These are phyloP conservation scores for Ochotona princeps DNA, from an alignment of 2,113 vertebrate genomes.

Conservation along the genomic window DNA sequence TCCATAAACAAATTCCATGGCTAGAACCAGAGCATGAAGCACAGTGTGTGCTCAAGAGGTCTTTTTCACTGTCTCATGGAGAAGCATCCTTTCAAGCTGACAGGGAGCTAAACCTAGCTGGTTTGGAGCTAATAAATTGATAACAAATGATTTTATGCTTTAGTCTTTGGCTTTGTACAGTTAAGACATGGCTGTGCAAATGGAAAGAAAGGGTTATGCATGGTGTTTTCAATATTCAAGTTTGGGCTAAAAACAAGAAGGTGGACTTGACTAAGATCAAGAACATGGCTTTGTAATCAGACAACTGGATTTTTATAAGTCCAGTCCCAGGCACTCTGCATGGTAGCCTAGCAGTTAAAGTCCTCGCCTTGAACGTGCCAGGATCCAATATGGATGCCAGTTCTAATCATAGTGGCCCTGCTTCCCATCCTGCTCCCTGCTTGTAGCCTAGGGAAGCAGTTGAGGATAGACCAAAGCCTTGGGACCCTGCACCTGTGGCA, in stretches of 20 bases:
- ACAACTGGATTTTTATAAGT: not conserved
- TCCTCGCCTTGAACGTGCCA: no score
- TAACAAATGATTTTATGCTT: conserved; percentile 33
- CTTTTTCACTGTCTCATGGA: conserved; percentile 24
- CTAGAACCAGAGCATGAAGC: not conserved
- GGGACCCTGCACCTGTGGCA: no score
- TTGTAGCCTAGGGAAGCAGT: no score
- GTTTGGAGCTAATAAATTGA: not conserved
- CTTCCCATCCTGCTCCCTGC: no score
- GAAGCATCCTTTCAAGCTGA: not conserved
- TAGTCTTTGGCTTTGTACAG: not conserved
- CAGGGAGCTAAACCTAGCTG: conserved; percentile 36
- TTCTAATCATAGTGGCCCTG: no score
- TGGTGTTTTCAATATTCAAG: not conserved
- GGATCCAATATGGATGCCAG: no score
- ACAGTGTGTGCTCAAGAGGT: conserved; percentile 9
- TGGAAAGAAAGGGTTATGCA: not conserved
- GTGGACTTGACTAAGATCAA: not conserved
- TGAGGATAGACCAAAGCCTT: no score
- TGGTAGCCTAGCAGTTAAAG: no score
- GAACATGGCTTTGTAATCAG: not conserved
- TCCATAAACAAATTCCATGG: not conserved
- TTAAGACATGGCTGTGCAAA: not conserved
- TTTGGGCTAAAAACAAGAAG: not conserved
- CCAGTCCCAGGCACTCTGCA: not conserved